Base-by-base conservation (phyloP, 2,888 invertebrate genomes). In the Dendrolimus houi region DNA sequence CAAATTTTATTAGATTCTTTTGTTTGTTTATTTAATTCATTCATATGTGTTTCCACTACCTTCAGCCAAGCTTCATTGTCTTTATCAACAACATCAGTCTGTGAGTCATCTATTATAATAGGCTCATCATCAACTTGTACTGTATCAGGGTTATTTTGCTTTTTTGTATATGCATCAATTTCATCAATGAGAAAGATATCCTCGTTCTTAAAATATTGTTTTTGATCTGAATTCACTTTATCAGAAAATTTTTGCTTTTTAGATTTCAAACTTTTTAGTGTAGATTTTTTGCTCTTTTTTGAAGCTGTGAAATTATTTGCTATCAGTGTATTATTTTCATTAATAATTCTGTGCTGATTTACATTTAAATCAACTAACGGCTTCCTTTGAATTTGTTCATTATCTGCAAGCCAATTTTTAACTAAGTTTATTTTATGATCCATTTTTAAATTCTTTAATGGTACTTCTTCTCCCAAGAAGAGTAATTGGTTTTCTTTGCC, bases 361-460 rank as follows among this genome's bases (percentile, higher is more conserved):
- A 81, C 67, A 74, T 77, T 80, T 42, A 89, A 64, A 65, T 86
- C 83, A 59, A 76, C 62, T 62, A 89, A 80, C 57, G 86, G 85
- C 69, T 72, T 79, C 61, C 87, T 77, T 54, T 65, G 56, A 56
- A 65, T 68, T 41, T 64, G 65, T 52, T 77, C 70, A 73, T 71
- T 78, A 56, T 74, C 74, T 54, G 76, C 73, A 7, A 90, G 70
- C 90, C 90, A 90, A 53, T 84, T 67, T 57, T 81, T 70, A 9
- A 90, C 84, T 73, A 79, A 77, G 54, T 65, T 72, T 41, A 67
- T 69, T 17, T 75, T 72, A 56, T 76, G 79, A 41, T 82, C 77
- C 86, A 87, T 87, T 69, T 69, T 78, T 42, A 56, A 58, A 55
- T 61, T 59, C 42, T 62, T 62, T 14, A 59, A 57, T 59, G 72